Conservation (phyloP, 2,888 invertebrate genomes). For the Hartigia nigra region DNA sequence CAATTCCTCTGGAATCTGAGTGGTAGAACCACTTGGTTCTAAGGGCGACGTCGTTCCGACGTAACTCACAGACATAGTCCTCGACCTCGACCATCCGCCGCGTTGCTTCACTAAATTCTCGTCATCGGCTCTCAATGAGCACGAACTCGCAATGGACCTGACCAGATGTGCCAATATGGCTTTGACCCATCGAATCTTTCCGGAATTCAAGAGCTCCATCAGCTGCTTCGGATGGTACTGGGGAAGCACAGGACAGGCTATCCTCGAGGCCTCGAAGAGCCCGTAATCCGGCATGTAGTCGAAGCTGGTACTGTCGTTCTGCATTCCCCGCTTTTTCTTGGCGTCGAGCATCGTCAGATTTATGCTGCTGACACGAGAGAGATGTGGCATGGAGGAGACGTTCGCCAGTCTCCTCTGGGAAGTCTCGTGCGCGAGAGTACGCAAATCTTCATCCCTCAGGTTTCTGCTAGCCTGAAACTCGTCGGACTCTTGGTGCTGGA, state of each 20-base stretch:
- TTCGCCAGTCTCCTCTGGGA: slow-evolving; percentile 76
- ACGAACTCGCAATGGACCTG: slow-evolving; percentile 73
- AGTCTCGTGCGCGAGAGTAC: slow-evolving; percentile 76
- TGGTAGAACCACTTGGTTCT: slow-evolving; percentile 81
- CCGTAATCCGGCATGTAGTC: slow-evolving; percentile 95
- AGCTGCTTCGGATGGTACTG: slow-evolving; percentile 99
- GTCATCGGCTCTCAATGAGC: slow-evolving; percentile 67
- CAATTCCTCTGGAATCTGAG: slow-evolving; percentile 86
- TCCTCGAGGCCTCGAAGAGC: slow-evolving; percentile 95
- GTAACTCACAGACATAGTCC: slow-evolving; percentile 90
- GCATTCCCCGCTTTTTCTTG: slow-evolving; percentile 72
- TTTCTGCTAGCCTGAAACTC: slow-evolving; percentile 81
- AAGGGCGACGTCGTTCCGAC: slow-evolving; percentile 82
- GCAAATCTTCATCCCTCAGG: slow-evolving; percentile 76
- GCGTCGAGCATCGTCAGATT: slow-evolving; percentile 84
- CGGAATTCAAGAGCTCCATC: slow-evolving; percentile 97
- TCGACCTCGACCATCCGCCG: slow-evolving; percentile 84
- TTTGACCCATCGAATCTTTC: slow-evolving; percentile 97
- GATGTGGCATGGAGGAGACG: slow-evolving; percentile 82
- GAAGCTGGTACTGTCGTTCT: slow-evolving; percentile 64
- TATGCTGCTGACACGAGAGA: slow-evolving; percentile 86
- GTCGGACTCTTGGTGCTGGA: slow-evolving; percentile 71
- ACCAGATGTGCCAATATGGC: slow-evolving; percentile 97
- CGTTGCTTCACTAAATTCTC: slow-evolving; percentile 67
- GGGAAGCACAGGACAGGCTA: slow-evolving; percentile 96